Conservation (phyloP, 2,888 invertebrate genomes). For the Brenthis daphne region DNA sequence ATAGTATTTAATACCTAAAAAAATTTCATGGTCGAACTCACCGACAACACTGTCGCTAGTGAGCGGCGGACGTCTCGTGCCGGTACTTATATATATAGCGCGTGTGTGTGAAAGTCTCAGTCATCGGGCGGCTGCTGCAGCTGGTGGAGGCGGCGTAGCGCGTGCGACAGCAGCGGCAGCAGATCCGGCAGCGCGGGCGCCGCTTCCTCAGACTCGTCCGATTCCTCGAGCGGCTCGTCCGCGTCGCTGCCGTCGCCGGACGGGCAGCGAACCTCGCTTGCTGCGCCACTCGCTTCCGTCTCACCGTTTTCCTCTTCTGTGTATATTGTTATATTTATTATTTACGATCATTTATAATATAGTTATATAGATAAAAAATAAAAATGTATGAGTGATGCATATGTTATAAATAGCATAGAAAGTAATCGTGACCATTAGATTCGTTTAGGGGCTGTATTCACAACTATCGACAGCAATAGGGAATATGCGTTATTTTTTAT, state of each 20-base stretch:
- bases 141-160: slow-evolving; percentile 49
- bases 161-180: slow-evolving; percentile 43
- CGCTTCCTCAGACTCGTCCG: slow-evolving; percentile 47
- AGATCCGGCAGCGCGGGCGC: slow-evolving; percentile 44
- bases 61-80: slow-evolving; percentile 10
- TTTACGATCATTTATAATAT: no score
- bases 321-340: background rate
- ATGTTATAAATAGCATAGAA: no score
- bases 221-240: slow-evolving; percentile 53
- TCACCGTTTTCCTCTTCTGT: slow-evolving; percentile 61
- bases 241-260: slow-evolving; percentile 59
- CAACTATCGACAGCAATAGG: no score
- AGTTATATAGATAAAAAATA: no score
- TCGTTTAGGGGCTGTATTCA: no score
- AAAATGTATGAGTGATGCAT: no score
- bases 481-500: no score
- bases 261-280: slow-evolving; percentile 48
- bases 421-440: no score
- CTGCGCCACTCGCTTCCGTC: slow-evolving; percentile 47
- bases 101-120: slow-evolving; percentile 15
- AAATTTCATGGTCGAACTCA: background rate
- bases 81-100: slow-evolving; percentile 5
- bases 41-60: slow-evolving; percentile 1
- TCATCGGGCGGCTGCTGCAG: slow-evolving; percentile 50
- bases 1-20: background rate